phyloP scores from a whole-genome alignment of 2,113 vertebrate genomes.

The Trogon surrucura region DNA sequence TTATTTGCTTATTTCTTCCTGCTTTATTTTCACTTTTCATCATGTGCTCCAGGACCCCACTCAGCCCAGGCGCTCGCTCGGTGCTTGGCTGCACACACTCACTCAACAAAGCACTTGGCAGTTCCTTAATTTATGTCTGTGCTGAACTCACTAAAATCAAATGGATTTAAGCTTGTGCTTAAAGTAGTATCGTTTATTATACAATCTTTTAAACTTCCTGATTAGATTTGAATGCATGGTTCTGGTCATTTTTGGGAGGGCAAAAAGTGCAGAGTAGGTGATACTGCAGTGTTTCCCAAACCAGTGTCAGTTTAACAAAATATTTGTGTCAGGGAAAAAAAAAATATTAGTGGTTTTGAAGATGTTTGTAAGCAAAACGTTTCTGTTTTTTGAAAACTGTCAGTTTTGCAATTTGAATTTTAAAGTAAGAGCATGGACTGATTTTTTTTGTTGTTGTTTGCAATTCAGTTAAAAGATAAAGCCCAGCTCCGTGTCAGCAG shows the following conservation, averaged over 20 bases:
- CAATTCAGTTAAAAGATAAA: neutral
- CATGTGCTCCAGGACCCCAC: neutral
- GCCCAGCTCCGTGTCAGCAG: neutral
- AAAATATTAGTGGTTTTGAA: neutral
- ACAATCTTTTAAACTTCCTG: neutral
- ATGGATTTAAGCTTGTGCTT: neutral
- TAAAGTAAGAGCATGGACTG: neutral
- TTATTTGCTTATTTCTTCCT: slow-evolving; percentile 18
- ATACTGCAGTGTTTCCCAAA: neutral
- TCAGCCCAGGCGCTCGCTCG: accelerated
- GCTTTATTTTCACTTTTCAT: slow-evolving; percentile 15
- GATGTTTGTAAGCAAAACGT: neutral
- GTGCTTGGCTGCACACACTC: neutral
- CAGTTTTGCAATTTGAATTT: neutral
- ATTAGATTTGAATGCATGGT: neutral
- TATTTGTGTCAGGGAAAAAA: neutral
- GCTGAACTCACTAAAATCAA: neutral
- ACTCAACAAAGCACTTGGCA: neutral
- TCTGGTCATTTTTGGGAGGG: neutral
- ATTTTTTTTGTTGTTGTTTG: neutral
- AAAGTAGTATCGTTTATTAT: neutral
- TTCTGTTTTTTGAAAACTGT: neutral
- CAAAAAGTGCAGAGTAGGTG: neutral
- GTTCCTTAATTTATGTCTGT: neutral
- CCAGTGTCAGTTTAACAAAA: neutral